phyloP scores from a whole-genome alignment of 2,888 invertebrate species.

The Campoplex capitator region DNA sequence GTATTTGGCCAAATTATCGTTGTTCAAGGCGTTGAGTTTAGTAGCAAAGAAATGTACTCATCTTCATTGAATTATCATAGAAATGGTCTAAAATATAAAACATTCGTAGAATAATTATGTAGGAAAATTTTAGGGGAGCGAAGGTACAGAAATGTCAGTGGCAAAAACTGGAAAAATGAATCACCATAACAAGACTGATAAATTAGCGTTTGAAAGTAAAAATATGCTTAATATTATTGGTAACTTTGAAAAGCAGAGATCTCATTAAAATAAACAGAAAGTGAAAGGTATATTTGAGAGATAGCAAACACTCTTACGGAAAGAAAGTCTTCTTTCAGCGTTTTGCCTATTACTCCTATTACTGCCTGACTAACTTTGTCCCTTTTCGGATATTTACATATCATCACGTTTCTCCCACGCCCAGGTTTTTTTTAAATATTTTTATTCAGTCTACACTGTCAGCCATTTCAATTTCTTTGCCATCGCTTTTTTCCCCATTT shows the following conservation, averaged over 20 bases:
- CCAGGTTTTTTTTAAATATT: not conserved
- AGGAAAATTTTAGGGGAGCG: no score
- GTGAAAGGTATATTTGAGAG: not conserved
- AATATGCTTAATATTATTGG: not conserved
- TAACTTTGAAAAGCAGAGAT: not conserved
- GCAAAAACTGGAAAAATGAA: no score
- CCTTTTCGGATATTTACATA: conserved; percentile 48
- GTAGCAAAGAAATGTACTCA: not conserved
- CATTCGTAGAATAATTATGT: no score
- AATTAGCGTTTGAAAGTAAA: not conserved
- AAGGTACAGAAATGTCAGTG: no score
- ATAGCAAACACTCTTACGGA: conserved; percentile 23
- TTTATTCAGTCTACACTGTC: conserved; percentile 4
- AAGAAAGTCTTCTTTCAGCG: not conserved
- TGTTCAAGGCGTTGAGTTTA: not conserved
- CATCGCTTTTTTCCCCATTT: not conserved
- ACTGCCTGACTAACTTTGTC: conserved; percentile 16
- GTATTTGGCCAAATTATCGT: not conserved
- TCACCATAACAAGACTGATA: no score
- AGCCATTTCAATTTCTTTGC: conserved; percentile 5
- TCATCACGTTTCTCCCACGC: conserved; percentile 45
- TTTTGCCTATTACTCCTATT: conserved; percentile 21
- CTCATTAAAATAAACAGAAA: not conserved
- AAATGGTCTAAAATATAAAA: not conserved
- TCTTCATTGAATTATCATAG: not conserved